These are phyloP conservation scores for Crossoptilon crossoptilon DNA, from an alignment of 2,797 vertebrate genomes.

Conservation along the genomic window DNA sequence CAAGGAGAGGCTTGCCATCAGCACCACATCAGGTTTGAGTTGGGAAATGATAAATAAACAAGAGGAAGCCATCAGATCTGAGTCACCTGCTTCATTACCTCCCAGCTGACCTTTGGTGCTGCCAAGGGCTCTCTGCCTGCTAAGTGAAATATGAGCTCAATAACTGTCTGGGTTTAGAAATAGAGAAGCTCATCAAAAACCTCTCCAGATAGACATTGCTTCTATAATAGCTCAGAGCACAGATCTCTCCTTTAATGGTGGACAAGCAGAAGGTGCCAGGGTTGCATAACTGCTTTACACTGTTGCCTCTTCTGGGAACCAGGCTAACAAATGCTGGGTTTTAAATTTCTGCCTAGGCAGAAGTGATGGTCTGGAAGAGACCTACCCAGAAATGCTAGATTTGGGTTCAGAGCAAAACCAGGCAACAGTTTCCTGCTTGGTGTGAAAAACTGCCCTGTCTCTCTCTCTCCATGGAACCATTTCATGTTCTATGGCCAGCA, in stretches of 20 bases:
- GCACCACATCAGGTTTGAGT: rapidly evolving
- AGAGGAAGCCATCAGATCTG: neutral
- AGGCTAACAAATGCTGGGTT: rapidly evolving
- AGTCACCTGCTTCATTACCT: neutral
- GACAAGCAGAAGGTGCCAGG: neutral
- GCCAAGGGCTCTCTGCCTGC: constrained; percentile 1
- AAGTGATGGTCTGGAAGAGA: neutral
- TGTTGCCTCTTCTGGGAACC: neutral
- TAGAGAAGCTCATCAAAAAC: neutral
- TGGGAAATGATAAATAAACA: neutral
- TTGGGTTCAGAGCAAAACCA: neutral
- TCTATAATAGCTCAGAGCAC: neutral
- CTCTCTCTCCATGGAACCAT: neutral
- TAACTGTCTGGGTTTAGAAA: neutral
- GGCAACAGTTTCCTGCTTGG: neutral
- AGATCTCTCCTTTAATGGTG: neutral
- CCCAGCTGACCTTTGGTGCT: neutral
- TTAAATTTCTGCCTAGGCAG: neutral
- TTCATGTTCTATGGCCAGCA: neutral
- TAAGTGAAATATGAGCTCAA: constrained; percentile 28
- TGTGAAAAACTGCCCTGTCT: neutral
- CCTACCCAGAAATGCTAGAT: neutral
- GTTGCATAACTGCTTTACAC: neutral
- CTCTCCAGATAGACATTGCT: neutral
- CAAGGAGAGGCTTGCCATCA: neutral